Percentiles rank a stretch among this genome's conserved stretches.
phyloP scores from a whole-genome alignment of 2,113 vertebrate genomes.

The Gobio gobio region DNA sequence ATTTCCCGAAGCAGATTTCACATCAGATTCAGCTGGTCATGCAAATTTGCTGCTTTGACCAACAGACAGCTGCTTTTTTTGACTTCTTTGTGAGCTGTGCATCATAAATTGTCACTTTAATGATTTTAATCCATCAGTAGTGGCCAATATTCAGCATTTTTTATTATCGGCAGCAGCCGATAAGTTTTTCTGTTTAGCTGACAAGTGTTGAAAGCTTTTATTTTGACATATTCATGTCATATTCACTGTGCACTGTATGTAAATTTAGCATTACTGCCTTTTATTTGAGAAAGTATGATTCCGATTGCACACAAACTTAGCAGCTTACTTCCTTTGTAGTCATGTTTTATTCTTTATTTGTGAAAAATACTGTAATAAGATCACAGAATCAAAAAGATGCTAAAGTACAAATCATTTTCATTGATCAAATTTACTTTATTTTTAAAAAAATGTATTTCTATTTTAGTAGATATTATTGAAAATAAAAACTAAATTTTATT shows the following conservation, averaged over 20 bases:
- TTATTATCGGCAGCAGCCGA: not conserved
- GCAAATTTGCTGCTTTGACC: not conserved
- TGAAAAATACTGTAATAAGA: not conserved
- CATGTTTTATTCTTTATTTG: not conserved
- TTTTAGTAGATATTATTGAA: not conserved
- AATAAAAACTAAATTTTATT: not conserved
- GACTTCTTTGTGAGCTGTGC: not conserved
- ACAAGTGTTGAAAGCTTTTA: not conserved
- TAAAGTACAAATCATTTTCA: not conserved
- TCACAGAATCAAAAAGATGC: not conserved
- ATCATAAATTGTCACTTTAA: not conserved
- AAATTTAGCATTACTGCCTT: not conserved
- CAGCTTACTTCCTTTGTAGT: not conserved
- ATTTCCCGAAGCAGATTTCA: not conserved
- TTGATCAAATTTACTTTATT: not conserved
- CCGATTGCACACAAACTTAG: not conserved
- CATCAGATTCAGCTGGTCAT: not conserved
- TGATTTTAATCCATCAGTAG: not conserved
- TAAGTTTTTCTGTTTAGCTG: not conserved
- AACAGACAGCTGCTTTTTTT: not conserved
- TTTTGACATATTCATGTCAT: not conserved
- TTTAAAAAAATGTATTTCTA: not conserved
- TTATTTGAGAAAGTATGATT: not conserved
- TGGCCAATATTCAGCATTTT: not conserved
- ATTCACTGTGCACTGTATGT: not conserved